phyloP scores from a whole-genome alignment of 2,113 vertebrate genomes.

The Lucifuga dentata region DNA sequence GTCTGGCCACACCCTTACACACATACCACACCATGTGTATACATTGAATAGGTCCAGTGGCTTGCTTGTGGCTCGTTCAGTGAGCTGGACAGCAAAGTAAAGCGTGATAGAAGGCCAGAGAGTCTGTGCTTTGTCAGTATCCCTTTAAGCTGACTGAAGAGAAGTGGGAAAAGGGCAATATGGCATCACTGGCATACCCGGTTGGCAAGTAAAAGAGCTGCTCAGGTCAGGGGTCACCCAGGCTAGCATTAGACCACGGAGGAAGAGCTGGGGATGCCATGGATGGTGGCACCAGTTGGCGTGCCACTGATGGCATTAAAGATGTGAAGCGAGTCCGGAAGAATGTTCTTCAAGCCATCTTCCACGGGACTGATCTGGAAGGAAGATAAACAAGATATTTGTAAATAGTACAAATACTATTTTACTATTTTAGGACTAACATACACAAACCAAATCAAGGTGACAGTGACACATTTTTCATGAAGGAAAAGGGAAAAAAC shows the following conservation, averaged over 20 bases:
- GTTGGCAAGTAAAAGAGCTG: background rate
- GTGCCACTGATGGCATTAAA: conserved; percentile 99
- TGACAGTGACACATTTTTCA: too few species aligned
- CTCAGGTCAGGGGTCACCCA: conserved; percentile 21
- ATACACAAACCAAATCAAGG: too few species aligned
- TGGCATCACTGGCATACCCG: conserved; percentile 10
- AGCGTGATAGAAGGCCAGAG: conserved; percentile 7
- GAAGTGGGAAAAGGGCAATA: conserved; percentile 11
- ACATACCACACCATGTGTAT: conserved; percentile 11
- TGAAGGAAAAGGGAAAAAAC: background rate
- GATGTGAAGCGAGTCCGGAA: conserved; percentile 95
- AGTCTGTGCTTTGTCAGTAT: conserved; percentile 30
- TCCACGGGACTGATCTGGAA: conserved; percentile 90
- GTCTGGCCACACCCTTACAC: conserved; percentile 13
- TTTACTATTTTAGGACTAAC: too few species aligned
- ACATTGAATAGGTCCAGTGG: conserved; percentile 39
- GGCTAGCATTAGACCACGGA: conserved; percentile 89
- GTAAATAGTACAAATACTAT: too few species aligned
- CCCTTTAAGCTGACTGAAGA: conserved; percentile 15
- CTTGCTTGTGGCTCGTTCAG: conserved; percentile 16
- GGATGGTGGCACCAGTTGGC: conserved; percentile 92
- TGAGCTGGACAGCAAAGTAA: background rate
- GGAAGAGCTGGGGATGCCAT: conserved; percentile 94
- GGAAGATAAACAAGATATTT: too few species aligned
- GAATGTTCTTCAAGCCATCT: conserved; percentile 89